These are phyloP conservation scores for Leptocoma aspasia DNA, from an alignment of 2,113 vertebrate species.

Conservation along the genomic window DNA sequence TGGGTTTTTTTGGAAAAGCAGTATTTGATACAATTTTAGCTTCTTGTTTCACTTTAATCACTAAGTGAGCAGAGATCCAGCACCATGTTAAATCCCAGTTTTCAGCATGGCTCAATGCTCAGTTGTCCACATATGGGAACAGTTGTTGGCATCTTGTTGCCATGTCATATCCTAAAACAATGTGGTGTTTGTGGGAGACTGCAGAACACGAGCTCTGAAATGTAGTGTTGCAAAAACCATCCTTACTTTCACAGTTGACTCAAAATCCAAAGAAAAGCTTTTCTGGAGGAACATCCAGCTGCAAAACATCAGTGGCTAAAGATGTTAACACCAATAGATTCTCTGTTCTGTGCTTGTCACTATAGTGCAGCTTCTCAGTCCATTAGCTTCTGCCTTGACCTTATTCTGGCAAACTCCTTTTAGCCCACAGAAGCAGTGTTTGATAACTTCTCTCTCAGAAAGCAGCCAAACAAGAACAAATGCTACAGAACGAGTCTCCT, in stretches of 20 bases:
- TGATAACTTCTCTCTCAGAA: neutral
- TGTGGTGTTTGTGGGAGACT: accelerated
- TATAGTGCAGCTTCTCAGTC: neutral
- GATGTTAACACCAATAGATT: neutral
- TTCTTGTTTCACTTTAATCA: neutral
- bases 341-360: neutral
- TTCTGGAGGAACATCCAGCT: neutral
- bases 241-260: neutral
- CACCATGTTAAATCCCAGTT: neutral
- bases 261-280: neutral
- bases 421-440: neutral
- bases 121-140: neutral
- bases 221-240: neutral
- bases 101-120: neutral
- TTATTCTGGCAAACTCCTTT: constrained; percentile 6
- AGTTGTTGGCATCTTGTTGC: neutral
- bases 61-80: neutral
- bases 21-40: neutral
- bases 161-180: neutral
- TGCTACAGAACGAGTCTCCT: neutral
- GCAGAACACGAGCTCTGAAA: neutral
- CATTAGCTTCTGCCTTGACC: constrained; percentile 11
- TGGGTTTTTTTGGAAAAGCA: neutral
- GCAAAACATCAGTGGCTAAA: neutral
- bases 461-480: neutral